These are phyloP conservation scores for Branchipolynoe longqiensis DNA, from an alignment of 2,888 invertebrate genomes.

Conservation along the genomic window DNA sequence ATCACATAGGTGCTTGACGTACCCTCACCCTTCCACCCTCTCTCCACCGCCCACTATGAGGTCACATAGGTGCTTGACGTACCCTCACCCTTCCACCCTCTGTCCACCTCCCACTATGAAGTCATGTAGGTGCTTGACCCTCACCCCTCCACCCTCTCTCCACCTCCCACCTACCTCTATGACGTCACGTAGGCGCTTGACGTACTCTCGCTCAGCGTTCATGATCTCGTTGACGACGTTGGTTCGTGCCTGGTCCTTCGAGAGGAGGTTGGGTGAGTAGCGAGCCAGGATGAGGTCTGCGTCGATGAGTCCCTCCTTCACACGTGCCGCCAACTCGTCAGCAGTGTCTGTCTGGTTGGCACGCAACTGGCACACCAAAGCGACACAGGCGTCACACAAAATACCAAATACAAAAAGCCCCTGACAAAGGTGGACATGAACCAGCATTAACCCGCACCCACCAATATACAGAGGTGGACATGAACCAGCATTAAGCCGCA, in stretches of 20 bases:
- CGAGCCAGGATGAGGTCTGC: constrained; percentile 73
- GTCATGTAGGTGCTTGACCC: too few relatives aligned
- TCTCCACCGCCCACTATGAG: too few relatives aligned
- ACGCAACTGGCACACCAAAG: constrained; percentile 82
- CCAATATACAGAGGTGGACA: neutral
- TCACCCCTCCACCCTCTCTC: too few relatives aligned
- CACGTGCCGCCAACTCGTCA: constrained; percentile 80
- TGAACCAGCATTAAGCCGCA: neutral
- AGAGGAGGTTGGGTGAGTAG: constrained; percentile 85
- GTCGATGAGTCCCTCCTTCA: constrained; percentile 67
- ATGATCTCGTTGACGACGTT: constrained; percentile 91
- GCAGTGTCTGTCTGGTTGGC: constrained; percentile 87
- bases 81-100: too few relatives aligned
- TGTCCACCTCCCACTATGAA: too few relatives aligned
- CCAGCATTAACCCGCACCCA: too few relatives aligned
- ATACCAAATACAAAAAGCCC: neutral
- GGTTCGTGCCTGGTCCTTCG: constrained; percentile 84
- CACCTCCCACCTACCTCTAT: constrained; percentile 82
- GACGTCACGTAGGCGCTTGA: constrained; percentile 87
- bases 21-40: too few relatives aligned
- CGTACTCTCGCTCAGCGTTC: constrained; percentile 92
- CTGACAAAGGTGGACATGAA: neutral
- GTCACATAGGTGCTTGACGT: too few relatives aligned
- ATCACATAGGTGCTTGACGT: too few relatives aligned
- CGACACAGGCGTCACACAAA: neutral